These are phyloP conservation scores for Euplagia quadripunctaria DNA, from an alignment of 2,888 invertebrate species.

Conservation along the genomic window DNA sequence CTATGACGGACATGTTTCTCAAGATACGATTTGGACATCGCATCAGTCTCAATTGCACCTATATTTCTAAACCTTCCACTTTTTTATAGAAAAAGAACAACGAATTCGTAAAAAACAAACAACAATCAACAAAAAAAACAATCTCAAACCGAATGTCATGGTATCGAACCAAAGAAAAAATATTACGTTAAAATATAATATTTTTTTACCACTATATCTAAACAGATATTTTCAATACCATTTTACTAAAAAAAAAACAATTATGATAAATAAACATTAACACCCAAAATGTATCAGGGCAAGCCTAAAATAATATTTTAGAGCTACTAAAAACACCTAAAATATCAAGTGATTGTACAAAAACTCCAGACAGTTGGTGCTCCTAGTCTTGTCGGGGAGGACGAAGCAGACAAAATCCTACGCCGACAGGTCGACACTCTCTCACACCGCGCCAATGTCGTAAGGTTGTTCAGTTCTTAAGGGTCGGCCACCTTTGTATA, in stretches of 20 bases:
- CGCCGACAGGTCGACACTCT: constrained; percentile 61
- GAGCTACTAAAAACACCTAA: background rate
- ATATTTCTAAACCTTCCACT: too few relatives aligned
- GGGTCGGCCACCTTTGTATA: constrained; percentile 57
- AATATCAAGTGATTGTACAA: constrained; percentile 11
- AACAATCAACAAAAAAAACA: too few relatives aligned
- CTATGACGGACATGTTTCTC: too few relatives aligned
- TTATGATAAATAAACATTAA: background rate
- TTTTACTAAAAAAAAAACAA: background rate
- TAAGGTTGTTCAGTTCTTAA: constrained; percentile 58
- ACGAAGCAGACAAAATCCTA: constrained; percentile 53
- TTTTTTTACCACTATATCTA: background rate
- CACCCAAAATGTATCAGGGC: background rate
- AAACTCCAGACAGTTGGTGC: constrained; percentile 31
- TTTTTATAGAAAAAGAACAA: too few relatives aligned
- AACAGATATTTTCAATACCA: background rate
- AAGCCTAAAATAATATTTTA: background rate
- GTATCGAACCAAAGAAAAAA: too few relatives aligned
- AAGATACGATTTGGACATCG: too few relatives aligned
- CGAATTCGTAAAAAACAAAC: too few relatives aligned
- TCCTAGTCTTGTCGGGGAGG: constrained; percentile 40
- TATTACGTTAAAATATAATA: background rate
- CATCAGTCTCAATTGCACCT: too few relatives aligned
- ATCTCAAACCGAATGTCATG: too few relatives aligned
- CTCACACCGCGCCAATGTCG: constrained; percentile 60